Conservation (phyloP, 1,140 invertebrate species). For the Apis dorsata region DNA sequence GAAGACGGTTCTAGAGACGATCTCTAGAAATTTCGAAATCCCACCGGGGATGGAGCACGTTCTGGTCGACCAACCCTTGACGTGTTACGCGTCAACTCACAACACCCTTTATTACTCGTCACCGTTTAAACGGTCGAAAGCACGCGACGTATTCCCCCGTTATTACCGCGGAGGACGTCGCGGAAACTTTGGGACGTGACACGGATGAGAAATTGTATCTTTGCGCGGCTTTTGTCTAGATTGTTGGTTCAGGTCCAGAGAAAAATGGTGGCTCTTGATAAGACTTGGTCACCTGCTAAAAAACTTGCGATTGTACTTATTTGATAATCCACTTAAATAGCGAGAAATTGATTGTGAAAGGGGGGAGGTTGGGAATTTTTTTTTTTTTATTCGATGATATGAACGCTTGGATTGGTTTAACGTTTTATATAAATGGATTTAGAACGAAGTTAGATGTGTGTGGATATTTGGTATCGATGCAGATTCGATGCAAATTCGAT, state of each 20-base stretch:
- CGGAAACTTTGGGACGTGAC: slow-evolving; percentile 27
- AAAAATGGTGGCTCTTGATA: not conserved
- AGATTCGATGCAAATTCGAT: no score
- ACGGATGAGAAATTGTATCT: slow-evolving; percentile 48
- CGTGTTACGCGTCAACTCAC: slow-evolving; percentile 34
- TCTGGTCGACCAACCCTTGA: slow-evolving; percentile 14
- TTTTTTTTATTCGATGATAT: no score
- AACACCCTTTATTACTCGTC: slow-evolving; percentile 48
- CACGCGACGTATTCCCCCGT: slow-evolving; percentile 35
- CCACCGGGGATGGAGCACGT: not conserved
- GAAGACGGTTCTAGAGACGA: no score
- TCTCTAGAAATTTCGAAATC: slow-evolving; percentile 15
- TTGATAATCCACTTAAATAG: not conserved
- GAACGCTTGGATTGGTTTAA: no score
- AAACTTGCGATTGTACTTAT: not conserved
- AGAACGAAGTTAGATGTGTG: no score
- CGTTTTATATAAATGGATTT: no score
- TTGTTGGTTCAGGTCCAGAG: not conserved
- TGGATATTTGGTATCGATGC: no score
- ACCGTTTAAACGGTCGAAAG: slow-evolving; percentile 40
- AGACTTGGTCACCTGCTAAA: not conserved
- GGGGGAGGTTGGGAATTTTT: no score
- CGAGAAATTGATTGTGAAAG: no score
- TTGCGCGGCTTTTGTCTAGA: not conserved
- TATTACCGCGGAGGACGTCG: slow-evolving; percentile 29